phyloP scores from a whole-genome alignment of 2,888 invertebrate genomes.

The Cloeon dipterum region DNA sequence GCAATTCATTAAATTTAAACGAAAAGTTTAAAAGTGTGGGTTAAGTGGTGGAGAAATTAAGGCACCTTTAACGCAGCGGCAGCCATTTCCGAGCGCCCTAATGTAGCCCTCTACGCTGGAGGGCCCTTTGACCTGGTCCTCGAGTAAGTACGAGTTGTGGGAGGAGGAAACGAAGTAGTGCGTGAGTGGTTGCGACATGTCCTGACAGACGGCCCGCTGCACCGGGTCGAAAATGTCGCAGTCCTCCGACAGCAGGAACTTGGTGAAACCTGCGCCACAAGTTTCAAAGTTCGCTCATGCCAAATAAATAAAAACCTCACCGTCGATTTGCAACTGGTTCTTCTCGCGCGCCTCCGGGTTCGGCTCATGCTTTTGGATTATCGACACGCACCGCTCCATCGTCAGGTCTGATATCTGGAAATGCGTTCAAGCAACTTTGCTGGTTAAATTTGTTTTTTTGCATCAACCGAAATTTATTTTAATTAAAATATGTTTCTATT shows the following conservation, averaged over 20 bases:
- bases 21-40: too few species aligned
- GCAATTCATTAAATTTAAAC: too few species aligned
- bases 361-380: conserved; percentile 28
- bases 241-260: conserved; percentile 19
- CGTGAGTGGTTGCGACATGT: conserved; percentile 26
- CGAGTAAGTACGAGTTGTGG: conserved; percentile 26
- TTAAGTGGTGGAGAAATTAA: not conserved
- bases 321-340: conserved; percentile 28
- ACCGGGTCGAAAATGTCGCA: conserved; percentile 25
- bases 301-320: conserved; percentile 11
- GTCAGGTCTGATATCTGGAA: conserved; percentile 24
- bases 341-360: conserved; percentile 24
- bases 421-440: too few species aligned
- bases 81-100: conserved; percentile 22
- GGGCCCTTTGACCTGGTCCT: conserved; percentile 27
- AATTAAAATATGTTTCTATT: too few species aligned
- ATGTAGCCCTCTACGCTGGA: conserved; percentile 25
- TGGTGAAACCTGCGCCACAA: conserved; percentile 16
- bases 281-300: not conserved
- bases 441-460: too few species aligned
- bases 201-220: conserved; percentile 20
- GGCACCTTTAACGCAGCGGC: conserved; percentile 26
- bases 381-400: conserved; percentile 23
- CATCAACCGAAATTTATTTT: too few species aligned
- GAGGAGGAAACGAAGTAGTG: conserved; percentile 26